Evolutionary conservation across 2,113 vertebrate species (phyloP).

Genomic region (Morphnarchus princeps): DNA sequence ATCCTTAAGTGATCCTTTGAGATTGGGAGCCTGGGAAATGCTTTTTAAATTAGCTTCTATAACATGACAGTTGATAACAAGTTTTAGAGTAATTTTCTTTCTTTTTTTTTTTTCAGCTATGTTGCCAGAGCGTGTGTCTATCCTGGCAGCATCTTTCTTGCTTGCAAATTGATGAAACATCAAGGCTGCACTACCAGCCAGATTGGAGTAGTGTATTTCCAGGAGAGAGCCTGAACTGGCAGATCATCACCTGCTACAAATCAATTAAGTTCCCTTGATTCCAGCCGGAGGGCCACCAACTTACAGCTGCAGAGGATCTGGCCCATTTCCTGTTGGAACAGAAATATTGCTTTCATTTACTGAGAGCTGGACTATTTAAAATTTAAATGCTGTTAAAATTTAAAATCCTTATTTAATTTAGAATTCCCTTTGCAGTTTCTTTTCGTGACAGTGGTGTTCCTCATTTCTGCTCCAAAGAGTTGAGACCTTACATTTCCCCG

Average conservation of each 20-base stretch:
- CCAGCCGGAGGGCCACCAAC: neutral
- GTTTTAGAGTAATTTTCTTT: neutral
- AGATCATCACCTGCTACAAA: slow-evolving; percentile 6
- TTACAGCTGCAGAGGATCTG: slow-evolving; percentile 2
- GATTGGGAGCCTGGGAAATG: neutral
- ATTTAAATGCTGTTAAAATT: slow-evolving; percentile 37
- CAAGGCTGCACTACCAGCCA: slow-evolving; percentile 4
- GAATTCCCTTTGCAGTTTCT: slow-evolving; percentile 7
- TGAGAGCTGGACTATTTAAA: neutral
- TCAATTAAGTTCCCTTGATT: slow-evolving; percentile 21
- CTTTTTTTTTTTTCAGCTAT: neutral
- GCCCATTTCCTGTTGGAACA: neutral
- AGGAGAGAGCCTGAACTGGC: slow-evolving; percentile 5
- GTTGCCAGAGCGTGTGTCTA: neutral
- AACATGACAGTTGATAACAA: slow-evolving; percentile 7
- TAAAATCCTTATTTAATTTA: neutral
- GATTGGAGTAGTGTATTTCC: neutral
- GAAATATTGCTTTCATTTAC: slow-evolving; percentile 16
- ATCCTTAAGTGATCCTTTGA: neutral
- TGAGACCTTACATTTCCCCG: neutral
- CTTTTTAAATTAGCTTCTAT: slow-evolving; percentile 19
- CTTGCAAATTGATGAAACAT: slow-evolving; percentile 30
- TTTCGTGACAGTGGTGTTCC: neutral
- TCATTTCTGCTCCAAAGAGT: neutral
- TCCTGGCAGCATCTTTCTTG: slow-evolving; percentile 19